phyloP scores from a whole-genome alignment of 2,797 vertebrate genomes.

The Gouania willdenowi region DNA sequence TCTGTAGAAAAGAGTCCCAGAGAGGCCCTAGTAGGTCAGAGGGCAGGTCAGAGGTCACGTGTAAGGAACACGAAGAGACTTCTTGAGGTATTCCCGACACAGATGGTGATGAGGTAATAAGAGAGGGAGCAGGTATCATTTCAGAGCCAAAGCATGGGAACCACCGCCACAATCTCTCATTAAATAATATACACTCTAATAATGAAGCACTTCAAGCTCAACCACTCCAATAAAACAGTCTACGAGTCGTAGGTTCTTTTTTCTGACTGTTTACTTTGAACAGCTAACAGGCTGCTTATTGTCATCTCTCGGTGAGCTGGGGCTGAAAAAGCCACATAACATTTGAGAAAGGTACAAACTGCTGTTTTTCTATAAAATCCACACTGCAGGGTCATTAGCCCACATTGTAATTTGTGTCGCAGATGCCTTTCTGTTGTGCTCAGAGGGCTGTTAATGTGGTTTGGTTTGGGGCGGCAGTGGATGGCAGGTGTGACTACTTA shows the following conservation, averaged over 20 bases:
- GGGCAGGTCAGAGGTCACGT: constrained; percentile 56
- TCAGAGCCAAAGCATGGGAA: constrained; percentile 38
- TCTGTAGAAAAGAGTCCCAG: constrained; percentile 36
- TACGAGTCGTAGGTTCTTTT: constrained; percentile 54
- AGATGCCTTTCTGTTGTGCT: constrained; percentile 14
- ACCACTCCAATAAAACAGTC: constrained; percentile 28
- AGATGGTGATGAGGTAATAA: constrained; percentile 51
- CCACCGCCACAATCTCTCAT: not conserved
- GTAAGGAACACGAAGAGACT: constrained; percentile 62
- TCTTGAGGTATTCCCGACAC: constrained; percentile 46
- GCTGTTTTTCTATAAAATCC: constrained; percentile 54
- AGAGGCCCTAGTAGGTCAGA: constrained; percentile 36
- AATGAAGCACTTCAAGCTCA: constrained; percentile 28
- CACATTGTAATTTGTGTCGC: constrained; percentile 33
- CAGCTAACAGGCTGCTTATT: constrained; percentile 40
- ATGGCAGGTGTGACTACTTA: constrained; percentile 52
- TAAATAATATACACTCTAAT: not conserved
- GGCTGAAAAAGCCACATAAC: constrained; percentile 38
- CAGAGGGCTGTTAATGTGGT: constrained; percentile 15
- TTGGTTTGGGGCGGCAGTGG: constrained; percentile 5
- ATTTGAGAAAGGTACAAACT: constrained; percentile 25
- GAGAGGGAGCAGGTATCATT: constrained; percentile 19
- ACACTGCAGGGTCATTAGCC: constrained; percentile 19
- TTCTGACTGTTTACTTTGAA: constrained; percentile 41
- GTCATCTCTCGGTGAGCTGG: constrained; percentile 41